Base-by-base conservation (phyloP, 2,113 vertebrate genomes). In the Deroptyus accipitrinus region DNA sequence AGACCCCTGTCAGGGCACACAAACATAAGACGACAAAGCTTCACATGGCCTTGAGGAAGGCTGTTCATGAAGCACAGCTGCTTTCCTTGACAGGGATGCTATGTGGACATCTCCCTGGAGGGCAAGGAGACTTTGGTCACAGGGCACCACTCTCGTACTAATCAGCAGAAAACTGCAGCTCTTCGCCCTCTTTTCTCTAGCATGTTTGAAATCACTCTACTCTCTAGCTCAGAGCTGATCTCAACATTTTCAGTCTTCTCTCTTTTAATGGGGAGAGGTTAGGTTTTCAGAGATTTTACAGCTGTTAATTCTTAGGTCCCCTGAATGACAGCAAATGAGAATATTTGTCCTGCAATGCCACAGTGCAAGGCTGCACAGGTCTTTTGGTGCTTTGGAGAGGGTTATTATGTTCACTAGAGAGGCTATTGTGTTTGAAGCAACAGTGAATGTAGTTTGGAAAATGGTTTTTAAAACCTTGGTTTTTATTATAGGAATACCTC, bases 1-100 rank as follows among this genome's bases (percentile, higher is more conserved):
- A 0, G 7, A 31, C 24, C 18, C 12, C 7, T 62, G 24, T 31
- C 1, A 1, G 35, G 17, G 8, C 3, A 37, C 1, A 2, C n/a
- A 84, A 70, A 44, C 1, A 3, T 0, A 4, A 67, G 42, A 75
- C 1, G 1, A 24, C 18, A 67, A 48, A 81, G 39, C 17, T 86
- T 72, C 19, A 30, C 13, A 37, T 42, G 13, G 7, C 23, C 7
- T 44, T 75, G 33, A 31, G 30, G 22, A 68, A 83, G 35, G 15
- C 4, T 5, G 0, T 31, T 9, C 17, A 35, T 18, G 23, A 42
- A 19, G 35, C 63, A 33, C 14, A 44, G 35, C 28, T 31, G 30
- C 25, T 23, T 61, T 83, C 51, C 46, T 57, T 4, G 1, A 19
- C 57, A 77, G 14, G 20, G 11, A 10, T 57, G 57, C 7, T 16